Conservation (phyloP, 2,113 vertebrate species). For the Sinocyclocheilus grahami region DNA sequence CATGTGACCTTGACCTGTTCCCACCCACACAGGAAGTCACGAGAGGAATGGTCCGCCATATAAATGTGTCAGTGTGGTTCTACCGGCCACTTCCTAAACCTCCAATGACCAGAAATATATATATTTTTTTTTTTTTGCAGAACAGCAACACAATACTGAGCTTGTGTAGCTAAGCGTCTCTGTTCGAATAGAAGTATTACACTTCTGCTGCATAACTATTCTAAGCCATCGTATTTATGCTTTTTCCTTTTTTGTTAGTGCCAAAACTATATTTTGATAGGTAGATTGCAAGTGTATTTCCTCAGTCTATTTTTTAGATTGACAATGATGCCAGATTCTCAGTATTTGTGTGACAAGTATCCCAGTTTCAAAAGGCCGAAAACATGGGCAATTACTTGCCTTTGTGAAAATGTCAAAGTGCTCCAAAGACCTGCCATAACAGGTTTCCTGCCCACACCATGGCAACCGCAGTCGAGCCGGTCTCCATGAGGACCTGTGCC, state of each 20-base stretch:
- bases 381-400: not conserved
- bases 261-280: not conserved
- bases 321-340: not conserved
- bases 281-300: not conserved
- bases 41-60: not conserved
- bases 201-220: not conserved
- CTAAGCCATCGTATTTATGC: not conserved
- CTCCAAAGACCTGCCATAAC: slow-evolving; percentile 24
- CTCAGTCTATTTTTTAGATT: not conserved
- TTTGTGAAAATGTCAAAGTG: slow-evolving; percentile 20
- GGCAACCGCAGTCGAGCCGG: slow-evolving; percentile 2
- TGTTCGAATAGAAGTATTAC: not conserved
- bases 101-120: not conserved
- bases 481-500: slow-evolving; percentile 27
- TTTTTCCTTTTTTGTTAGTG: not conserved
- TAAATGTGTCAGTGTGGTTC: not conserved
- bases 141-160: not conserved
- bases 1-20: slow-evolving; percentile 67
- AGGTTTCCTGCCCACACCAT: slow-evolving; percentile 23
- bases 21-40: slow-evolving; percentile 39
- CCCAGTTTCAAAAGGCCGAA: not conserved
- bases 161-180: not conserved
- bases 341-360: not conserved
- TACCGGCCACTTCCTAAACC: not conserved
- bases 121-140: not conserved